phyloP scores from a whole-genome alignment of 2,888 invertebrate species.

The Oegoconia quadripuncta region DNA sequence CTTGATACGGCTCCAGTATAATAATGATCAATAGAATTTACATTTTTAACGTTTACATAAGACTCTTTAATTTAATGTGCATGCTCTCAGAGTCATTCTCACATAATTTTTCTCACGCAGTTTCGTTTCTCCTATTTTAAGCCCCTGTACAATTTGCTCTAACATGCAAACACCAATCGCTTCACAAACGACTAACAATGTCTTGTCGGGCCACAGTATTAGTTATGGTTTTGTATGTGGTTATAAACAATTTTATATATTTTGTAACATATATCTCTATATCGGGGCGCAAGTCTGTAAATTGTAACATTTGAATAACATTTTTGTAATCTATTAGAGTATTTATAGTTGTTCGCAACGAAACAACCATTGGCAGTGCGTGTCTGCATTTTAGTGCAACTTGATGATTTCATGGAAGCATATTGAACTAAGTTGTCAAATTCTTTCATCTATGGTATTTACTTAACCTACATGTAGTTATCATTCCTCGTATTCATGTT shows the following conservation, averaged over 20 bases:
- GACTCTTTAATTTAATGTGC: conserved; percentile 24
- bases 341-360: conserved; percentile 49
- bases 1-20: too few species aligned
- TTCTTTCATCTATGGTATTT: conserved; percentile 18
- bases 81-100: conserved; percentile 40
- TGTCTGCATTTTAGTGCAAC: conserved; percentile 81
- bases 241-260: conserved; percentile 64
- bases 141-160: conserved; percentile 77
- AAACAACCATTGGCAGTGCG: conserved; percentile 72
- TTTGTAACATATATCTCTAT: conserved; percentile 70
- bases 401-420: conserved; percentile 62
- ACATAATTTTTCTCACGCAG: conserved; percentile 20
- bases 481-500: too few species aligned
- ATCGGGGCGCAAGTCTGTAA: conserved; percentile 63
- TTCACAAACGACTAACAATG: conserved; percentile 78
- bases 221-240: conserved; percentile 76
- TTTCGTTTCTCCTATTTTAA: conserved; percentile 23
- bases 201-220: conserved; percentile 73
- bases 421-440: conserved; percentile 65
- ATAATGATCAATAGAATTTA: too few species aligned
- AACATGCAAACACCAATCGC: conserved; percentile 81
- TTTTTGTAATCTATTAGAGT: conserved; percentile 48
- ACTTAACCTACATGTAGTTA: too few species aligned
- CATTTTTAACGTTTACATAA: not conserved
- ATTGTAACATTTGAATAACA: conserved; percentile 46